Percentiles rank a stretch among this genome's conserved stretches.
phyloP scores from a whole-genome alignment of 2,888 invertebrate genomes.

The Agrochola macilenta region DNA sequence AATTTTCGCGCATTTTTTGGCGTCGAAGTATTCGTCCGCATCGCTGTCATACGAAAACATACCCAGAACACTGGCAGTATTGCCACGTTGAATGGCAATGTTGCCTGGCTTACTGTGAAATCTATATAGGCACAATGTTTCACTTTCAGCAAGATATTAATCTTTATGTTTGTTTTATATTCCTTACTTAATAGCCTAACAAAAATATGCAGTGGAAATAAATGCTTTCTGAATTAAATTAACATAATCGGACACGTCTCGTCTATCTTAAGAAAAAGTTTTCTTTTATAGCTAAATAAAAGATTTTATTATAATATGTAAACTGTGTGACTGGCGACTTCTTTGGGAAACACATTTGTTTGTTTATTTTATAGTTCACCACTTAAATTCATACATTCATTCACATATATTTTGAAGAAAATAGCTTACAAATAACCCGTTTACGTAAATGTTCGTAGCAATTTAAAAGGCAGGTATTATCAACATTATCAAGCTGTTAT shows the following conservation, averaged over 20 bases:
- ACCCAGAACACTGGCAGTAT: no score
- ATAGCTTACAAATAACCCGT: slow-evolving; percentile 23
- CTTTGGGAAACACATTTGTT: slow-evolving; percentile 31
- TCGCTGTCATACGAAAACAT: no score
- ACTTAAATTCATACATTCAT: not conserved
- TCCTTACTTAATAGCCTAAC: slow-evolving; percentile 17
- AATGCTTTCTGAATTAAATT: slow-evolving; percentile 56
- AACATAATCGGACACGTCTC: slow-evolving; percentile 38
- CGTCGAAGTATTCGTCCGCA: no score
- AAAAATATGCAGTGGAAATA: slow-evolving; percentile 38
- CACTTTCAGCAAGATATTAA: slow-evolving; percentile 39
- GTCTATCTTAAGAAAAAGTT: slow-evolving; percentile 22
- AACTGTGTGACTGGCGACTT: slow-evolving; percentile 13
- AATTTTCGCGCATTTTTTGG: no score
- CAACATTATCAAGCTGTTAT: slow-evolving; percentile 7
- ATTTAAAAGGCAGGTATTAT: slow-evolving; percentile 7
- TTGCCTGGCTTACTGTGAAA: no score
- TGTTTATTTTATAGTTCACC: slow-evolving; percentile 40
- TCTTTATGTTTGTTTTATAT: slow-evolving; percentile 21
- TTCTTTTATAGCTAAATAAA: slow-evolving; percentile 54
- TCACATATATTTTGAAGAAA: slow-evolving; percentile 13
- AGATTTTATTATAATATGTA: slow-evolving; percentile 40
- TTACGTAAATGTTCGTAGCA: slow-evolving; percentile 20
- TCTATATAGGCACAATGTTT: not conserved
- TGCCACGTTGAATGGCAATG: no score